These are phyloP conservation scores for Pseudococcus jackbeardsleyi DNA, from an alignment of 2,888 invertebrate genomes.

Conservation along the genomic window DNA sequence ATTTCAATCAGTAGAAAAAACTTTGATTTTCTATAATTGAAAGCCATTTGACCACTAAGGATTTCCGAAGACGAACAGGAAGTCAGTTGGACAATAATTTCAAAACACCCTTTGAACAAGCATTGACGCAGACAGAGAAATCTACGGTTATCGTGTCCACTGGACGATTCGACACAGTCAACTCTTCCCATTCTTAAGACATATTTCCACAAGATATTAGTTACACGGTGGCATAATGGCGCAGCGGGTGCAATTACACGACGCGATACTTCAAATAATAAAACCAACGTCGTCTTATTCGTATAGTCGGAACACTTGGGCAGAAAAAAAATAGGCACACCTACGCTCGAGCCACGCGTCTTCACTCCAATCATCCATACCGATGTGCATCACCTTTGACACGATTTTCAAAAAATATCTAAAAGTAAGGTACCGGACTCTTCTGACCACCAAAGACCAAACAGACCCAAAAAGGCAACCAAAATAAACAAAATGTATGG, in stretches of 20 bases:
- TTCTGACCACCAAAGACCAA: no score
- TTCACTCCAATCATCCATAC: conserved; percentile 3
- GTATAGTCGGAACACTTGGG: background rate
- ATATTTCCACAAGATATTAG: background rate
- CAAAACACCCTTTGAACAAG: no score
- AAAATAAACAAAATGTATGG: background rate
- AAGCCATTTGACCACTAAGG: no score
- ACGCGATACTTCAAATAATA: conserved; percentile 14
- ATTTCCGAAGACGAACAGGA: no score
- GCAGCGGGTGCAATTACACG: background rate
- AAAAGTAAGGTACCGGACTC: background rate
- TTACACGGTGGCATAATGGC: background rate
- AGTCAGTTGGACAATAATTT: no score
- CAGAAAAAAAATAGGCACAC: conserved; percentile 9
- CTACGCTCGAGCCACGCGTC: conserved; percentile 28
- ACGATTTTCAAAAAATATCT: background rate
- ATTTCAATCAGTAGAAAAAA: no score
- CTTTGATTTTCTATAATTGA: no score
- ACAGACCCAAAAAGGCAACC: no score
- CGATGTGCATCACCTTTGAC: conserved; percentile 1
- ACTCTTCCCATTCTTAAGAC: background rate
- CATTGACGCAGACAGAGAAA: no score
- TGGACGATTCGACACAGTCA: no score
- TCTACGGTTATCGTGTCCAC: no score
- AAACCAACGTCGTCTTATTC: background rate